phyloP scores from a whole-genome alignment of 2,113 vertebrate genomes.

The Xiphophorus couchianus region DNA sequence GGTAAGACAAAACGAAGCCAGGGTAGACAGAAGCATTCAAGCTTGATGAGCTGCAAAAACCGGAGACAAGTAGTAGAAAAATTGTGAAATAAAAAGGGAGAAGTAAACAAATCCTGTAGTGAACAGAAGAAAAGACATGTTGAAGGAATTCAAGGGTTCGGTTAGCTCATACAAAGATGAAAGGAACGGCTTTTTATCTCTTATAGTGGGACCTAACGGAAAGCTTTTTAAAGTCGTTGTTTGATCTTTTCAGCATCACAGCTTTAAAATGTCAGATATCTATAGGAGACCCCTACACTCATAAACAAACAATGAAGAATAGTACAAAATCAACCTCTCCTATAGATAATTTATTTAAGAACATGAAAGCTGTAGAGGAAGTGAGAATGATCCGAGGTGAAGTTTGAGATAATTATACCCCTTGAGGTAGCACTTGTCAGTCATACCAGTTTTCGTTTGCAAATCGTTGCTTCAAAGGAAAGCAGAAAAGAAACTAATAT shows the following conservation, averaged over 20 bases:
- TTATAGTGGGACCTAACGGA: background rate
- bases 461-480: background rate
- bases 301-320: background rate
- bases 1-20: constrained; percentile 11
- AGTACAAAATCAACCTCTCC: background rate
- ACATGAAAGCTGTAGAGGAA: background rate
- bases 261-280: background rate
- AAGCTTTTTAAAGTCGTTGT: background rate
- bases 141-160: constrained; percentile 14
- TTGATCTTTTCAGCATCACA: constrained; percentile 4
- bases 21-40: constrained; percentile 30
- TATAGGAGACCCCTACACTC: background rate
- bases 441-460: constrained; percentile 4
- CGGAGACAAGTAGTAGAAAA: constrained; percentile 17
- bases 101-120: constrained; percentile 21
- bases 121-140: background rate
- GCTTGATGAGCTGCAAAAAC: constrained; percentile 41
- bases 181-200: constrained; percentile 2
- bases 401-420: constrained; percentile 13
- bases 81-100: constrained; percentile 15
- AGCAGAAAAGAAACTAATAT: background rate
- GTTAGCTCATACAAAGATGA: constrained; percentile 12
- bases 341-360: background rate
- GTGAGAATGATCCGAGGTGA: constrained; percentile 6
- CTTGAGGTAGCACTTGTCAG: background rate